Conservation (phyloP, 2,113 vertebrate genomes). For the Daboia siamensis region DNA sequence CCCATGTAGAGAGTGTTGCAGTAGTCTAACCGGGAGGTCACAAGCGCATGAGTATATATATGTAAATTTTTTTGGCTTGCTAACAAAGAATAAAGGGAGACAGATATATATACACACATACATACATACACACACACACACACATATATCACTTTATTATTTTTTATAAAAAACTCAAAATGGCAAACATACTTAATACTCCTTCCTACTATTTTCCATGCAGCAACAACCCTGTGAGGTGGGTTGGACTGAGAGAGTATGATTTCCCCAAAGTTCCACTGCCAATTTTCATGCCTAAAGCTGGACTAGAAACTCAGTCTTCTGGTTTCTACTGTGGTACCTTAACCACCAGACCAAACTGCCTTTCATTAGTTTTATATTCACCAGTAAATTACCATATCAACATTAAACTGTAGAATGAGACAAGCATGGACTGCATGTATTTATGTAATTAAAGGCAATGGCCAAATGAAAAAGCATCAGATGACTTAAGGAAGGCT, state of each 20-base stretch:
- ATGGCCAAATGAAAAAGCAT: not conserved
- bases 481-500: not conserved
- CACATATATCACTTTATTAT: not conserved
- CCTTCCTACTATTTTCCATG: not conserved
- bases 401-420: not conserved
- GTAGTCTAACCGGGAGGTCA: too few relatives aligned
- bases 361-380: not conserved
- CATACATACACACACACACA: too few relatives aligned
- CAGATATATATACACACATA: too few relatives aligned
- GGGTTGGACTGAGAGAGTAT: not conserved
- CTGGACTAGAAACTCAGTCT: not conserved
- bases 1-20: too few relatives aligned
- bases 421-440: too few relatives aligned
- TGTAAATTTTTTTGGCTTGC: too few relatives aligned
- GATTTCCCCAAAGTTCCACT: not conserved
- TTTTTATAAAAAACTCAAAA: not conserved
- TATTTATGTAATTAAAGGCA: not conserved
- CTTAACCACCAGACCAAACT: not conserved
- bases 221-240: not conserved
- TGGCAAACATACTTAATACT: not conserved
- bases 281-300: not conserved
- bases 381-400: not conserved
- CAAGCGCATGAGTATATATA: too few relatives aligned
- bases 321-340: not conserved
- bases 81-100: too few relatives aligned